A percentile compares a stretch with the other conserved stretches of the same genome.
These are phyloP conservation scores for Archocentrus centrarchus DNA, from an alignment of 2,113 vertebrate species.

Conservation along the genomic window DNA sequence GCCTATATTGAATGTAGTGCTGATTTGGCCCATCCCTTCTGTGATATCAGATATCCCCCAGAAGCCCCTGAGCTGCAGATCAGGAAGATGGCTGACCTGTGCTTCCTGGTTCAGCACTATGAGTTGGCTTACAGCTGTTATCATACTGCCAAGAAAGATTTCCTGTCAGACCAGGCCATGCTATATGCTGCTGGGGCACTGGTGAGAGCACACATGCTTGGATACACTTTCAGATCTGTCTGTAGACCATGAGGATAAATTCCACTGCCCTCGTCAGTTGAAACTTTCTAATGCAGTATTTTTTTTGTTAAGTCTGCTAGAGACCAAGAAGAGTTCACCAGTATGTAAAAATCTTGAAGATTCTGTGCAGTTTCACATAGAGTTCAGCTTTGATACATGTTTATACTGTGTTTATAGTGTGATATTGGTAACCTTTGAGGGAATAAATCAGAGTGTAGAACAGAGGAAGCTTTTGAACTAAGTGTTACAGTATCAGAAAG, in stretches of 20 bases:
- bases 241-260: not conserved
- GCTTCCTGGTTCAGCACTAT: constrained; percentile 98
- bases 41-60: constrained; percentile 88
- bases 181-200: constrained; percentile 96
- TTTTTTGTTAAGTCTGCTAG: not conserved
- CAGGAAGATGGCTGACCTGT: constrained; percentile 98
- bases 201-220: constrained; percentile 79
- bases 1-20: not conserved
- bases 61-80: constrained; percentile 99
- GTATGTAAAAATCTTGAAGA: not conserved
- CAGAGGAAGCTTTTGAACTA: not conserved
- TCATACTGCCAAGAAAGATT: constrained; percentile 99
- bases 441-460: not conserved
- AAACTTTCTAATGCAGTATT: not conserved
- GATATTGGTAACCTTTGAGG: not conserved
- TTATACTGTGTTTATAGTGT: not conserved
- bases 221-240: not conserved
- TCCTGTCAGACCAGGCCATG: constrained; percentile 98
- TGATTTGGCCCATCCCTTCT: constrained; percentile 1
- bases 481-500: not conserved
- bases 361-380: not conserved
- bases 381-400: not conserved
- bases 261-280: not conserved
- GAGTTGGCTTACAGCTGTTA: constrained; percentile 98
- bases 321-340: not conserved